Conservation (phyloP, 2,113 vertebrate genomes). For the Sander vitreus region DNA sequence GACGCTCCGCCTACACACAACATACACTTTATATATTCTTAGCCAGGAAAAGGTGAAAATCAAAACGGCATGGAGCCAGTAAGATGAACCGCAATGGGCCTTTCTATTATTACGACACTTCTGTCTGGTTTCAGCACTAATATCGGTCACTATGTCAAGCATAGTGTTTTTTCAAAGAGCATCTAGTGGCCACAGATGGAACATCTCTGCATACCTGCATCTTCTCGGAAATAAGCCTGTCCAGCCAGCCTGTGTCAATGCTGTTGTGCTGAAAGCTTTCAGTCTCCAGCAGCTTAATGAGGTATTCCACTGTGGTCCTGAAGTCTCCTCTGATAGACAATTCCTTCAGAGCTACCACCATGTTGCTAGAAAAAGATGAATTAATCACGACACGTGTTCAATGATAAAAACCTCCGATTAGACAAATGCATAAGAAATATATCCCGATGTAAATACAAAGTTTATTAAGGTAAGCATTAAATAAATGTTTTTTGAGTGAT, state of each 20-base stretch:
- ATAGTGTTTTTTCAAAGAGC: too few relatives aligned
- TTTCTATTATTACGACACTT: too few relatives aligned
- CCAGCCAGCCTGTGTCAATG: slow-evolving; percentile 98
- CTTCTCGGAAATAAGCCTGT: slow-evolving; percentile 97
- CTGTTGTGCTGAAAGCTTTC: slow-evolving; percentile 97
- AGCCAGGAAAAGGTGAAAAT: neutral
- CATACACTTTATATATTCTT: slow-evolving; percentile 6
- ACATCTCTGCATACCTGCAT: slow-evolving; percentile 89
- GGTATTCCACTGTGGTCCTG: slow-evolving; percentile 97
- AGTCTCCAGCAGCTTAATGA: slow-evolving; percentile 97
- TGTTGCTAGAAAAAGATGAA: slow-evolving; percentile 86
- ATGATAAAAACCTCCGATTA: neutral
- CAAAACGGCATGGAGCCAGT: too few relatives aligned
- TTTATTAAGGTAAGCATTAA: neutral
- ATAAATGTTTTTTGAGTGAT: neutral
- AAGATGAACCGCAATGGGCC: too few relatives aligned
- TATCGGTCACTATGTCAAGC: too few relatives aligned
- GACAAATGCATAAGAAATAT: neutral
- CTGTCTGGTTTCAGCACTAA: too few relatives aligned
- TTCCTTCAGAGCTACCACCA: slow-evolving; percentile 98
- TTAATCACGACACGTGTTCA: neutral
- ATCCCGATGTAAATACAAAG: neutral
- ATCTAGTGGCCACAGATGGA: neutral
- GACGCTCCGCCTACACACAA: slow-evolving; percentile 91
- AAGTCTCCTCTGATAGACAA: slow-evolving; percentile 98